A percentile compares a stretch with the other conserved stretches of the same genome.
Conservation (phyloP, 2,888 invertebrate species). For the Digitonthophagus gazella region DNA sequence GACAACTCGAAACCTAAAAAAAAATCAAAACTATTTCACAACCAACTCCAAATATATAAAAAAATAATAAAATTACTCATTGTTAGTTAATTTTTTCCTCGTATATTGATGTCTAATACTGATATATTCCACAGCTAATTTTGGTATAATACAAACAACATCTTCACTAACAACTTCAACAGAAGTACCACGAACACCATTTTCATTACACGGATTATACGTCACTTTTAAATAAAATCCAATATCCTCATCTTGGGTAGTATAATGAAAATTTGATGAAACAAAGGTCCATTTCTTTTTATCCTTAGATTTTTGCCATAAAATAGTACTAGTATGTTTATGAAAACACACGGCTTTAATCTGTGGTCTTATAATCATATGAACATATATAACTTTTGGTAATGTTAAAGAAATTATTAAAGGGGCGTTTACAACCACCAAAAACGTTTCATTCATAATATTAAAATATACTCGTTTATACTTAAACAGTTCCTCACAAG, state of each 20-base stretch:
- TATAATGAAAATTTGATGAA: constrained; percentile 58
- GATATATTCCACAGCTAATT: constrained; percentile 66
- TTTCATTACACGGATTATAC: constrained; percentile 53
- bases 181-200: constrained; percentile 54
- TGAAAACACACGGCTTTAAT: constrained; percentile 62
- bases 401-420: constrained; percentile 62
- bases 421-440: constrained; percentile 69
- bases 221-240: constrained; percentile 63
- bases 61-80: constrained; percentile 51
- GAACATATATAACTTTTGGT: constrained; percentile 67
- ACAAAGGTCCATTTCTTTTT: constrained; percentile 58
- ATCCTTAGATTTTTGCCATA: constrained; percentile 61
- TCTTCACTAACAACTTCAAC: constrained; percentile 33
- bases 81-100: constrained; percentile 52
- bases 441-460: constrained; percentile 55
- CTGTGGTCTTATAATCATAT: constrained; percentile 68
- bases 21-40: constrained; percentile 10
- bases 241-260: constrained; percentile 59
- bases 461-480: constrained; percentile 32
- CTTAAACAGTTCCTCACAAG: constrained; percentile 28
- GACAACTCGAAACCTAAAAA: constrained; percentile 67
- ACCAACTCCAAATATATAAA: background rate
- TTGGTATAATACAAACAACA: constrained; percentile 58
- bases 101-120: constrained; percentile 72
- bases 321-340: constrained; percentile 56